Conservation (phyloP, 2,888 invertebrate genomes). For the Iselma pallidipennis region DNA sequence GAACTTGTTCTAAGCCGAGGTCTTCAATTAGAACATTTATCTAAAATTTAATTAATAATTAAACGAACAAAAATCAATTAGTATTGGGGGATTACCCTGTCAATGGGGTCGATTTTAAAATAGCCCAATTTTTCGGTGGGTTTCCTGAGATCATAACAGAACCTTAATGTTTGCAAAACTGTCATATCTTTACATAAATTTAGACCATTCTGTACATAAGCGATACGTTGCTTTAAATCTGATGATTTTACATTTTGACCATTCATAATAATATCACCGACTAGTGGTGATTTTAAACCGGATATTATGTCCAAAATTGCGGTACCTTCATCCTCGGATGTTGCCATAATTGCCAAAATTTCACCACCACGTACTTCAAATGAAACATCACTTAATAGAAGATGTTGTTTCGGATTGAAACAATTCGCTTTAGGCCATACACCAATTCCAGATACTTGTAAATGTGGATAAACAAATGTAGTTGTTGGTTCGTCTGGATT, state of each 20-base stretch:
- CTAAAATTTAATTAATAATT: slow-evolving; percentile 58
- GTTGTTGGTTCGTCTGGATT: slow-evolving; percentile 60
- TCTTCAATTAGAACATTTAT: slow-evolving; percentile 90
- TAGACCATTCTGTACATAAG: slow-evolving; percentile 75
- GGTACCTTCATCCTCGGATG: slow-evolving; percentile 84
- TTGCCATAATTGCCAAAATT: slow-evolving; percentile 87
- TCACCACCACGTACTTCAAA: slow-evolving; percentile 92
- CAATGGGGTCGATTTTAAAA: slow-evolving; percentile 73
- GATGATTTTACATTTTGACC: slow-evolving; percentile 78
- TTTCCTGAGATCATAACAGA: slow-evolving; percentile 76
- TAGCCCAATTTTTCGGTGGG: slow-evolving; percentile 65
- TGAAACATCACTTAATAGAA: slow-evolving; percentile 68
- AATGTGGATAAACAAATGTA: slow-evolving; percentile 64
- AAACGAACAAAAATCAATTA: slow-evolving; percentile 3
- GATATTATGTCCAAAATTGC: slow-evolving; percentile 83
- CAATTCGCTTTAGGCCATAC: slow-evolving; percentile 41
- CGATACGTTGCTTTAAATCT: slow-evolving; percentile 72
- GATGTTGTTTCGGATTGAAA: slow-evolving; percentile 45
- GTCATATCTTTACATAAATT: slow-evolving; percentile 85
- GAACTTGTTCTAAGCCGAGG: slow-evolving; percentile 85
- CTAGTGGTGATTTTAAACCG: slow-evolving; percentile 64
- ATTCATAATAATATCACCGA: slow-evolving; percentile 84
- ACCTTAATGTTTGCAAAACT: slow-evolving; percentile 85
- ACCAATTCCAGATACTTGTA: slow-evolving; percentile 59
- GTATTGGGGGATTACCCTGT: slow-evolving; percentile 62